These are phyloP conservation scores for Scortum barcoo DNA, from an alignment of 2,113 vertebrate species.

Conservation along the genomic window DNA sequence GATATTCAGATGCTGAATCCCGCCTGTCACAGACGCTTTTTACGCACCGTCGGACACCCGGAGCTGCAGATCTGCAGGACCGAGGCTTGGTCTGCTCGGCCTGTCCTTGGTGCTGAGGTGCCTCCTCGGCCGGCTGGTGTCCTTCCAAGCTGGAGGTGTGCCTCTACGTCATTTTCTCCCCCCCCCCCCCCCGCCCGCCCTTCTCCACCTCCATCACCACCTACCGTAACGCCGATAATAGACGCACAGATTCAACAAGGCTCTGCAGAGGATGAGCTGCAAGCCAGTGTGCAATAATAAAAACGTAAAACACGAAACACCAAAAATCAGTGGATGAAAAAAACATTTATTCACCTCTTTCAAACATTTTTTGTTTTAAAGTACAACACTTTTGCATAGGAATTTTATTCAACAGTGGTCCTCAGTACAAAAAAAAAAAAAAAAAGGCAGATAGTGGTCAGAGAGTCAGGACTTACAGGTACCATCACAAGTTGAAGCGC, in stretches of 20 bases:
- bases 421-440: slow-evolving; percentile 61
- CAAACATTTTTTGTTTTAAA: slow-evolving; percentile 27
- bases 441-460: slow-evolving; percentile 57
- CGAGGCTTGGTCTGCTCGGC: slow-evolving; percentile 29
- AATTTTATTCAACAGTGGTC: slow-evolving; percentile 42
- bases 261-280: slow-evolving; percentile 13
- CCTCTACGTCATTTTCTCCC: slow-evolving; percentile 64
- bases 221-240: too few relatives aligned
- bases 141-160: slow-evolving; percentile 78
- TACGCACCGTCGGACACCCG: rapidly evolving
- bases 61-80: not conserved
- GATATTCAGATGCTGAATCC: not conserved
- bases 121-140: slow-evolving; percentile 63
- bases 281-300: not conserved
- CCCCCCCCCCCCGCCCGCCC: too few relatives aligned
- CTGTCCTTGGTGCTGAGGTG: slow-evolving; percentile 62
- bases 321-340: slow-evolving; percentile 18
- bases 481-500: slow-evolving; percentile 42
- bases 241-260: not conserved
- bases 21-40: not conserved
- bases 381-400: slow-evolving; percentile 55
- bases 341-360: slow-evolving; percentile 48
- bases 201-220: too few relatives aligned
- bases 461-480: slow-evolving; percentile 45
- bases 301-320: not conserved